phyloP scores from a whole-genome alignment of 2,113 vertebrate species.

The Athene cunicularia region DNA sequence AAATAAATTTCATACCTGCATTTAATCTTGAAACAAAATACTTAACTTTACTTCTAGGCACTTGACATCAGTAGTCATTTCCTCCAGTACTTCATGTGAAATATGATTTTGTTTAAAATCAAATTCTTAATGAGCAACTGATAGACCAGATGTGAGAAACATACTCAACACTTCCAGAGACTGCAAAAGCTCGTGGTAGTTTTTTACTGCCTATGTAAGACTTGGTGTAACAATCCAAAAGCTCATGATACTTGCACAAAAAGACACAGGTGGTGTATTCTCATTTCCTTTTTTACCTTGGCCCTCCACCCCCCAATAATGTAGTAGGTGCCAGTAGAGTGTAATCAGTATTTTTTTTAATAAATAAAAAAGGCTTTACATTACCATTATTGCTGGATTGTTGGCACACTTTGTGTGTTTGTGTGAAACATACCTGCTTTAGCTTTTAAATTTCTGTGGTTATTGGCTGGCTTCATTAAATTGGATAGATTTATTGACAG shows the following conservation, averaged over 20 bases:
- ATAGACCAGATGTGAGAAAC: background rate
- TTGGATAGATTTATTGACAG: background rate
- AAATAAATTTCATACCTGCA: background rate
- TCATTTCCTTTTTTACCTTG: background rate
- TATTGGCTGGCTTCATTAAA: slow-evolving; percentile 17
- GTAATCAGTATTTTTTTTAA: slow-evolving; percentile 48
- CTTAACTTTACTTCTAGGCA: slow-evolving; percentile 1
- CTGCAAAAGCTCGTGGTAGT: background rate
- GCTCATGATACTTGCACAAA: background rate
- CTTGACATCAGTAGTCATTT: background rate
- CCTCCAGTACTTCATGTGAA: background rate
- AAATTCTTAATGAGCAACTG: background rate
- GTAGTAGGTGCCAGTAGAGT: slow-evolving; percentile 41
- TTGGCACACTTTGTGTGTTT: background rate
- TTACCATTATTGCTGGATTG: background rate
- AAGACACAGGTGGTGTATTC: background rate
- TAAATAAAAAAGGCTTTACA: slow-evolving; percentile 26
- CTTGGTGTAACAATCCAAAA: background rate
- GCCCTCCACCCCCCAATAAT: background rate
- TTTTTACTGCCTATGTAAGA: background rate
- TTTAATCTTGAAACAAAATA: background rate
- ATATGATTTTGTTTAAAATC: background rate
- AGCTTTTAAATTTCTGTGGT: slow-evolving; percentile 34
- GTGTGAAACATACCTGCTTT: slow-evolving; percentile 14
- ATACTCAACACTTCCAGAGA: background rate